Conservation (phyloP, 2,888 invertebrate genomes). For the Chrysolina oricalcia region DNA sequence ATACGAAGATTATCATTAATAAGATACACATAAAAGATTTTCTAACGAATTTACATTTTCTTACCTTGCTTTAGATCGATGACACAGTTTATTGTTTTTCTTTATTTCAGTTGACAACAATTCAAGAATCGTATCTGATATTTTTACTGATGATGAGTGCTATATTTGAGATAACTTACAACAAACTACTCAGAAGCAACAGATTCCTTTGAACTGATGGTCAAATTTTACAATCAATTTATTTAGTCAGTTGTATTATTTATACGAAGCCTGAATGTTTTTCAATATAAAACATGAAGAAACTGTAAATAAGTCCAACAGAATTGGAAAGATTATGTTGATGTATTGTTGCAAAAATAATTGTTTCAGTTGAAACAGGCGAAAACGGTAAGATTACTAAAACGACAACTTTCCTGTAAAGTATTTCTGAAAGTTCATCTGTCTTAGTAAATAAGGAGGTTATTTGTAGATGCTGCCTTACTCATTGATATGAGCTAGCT, state of each 20-base stretch:
- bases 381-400: background rate
- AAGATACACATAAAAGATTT: background rate
- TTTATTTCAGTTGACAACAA: background rate
- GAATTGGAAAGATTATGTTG: no score
- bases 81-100: background rate
- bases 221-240: no score
- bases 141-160: background rate
- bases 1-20: constrained; percentile 4
- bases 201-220: no score
- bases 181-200: no score
- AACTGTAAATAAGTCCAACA: no score
- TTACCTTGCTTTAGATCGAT: background rate
- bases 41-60: background rate
- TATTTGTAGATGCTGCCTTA: constrained; percentile 6
- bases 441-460: background rate
- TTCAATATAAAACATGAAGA: no score
- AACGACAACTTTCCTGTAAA: constrained; percentile 3
- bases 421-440: constrained; percentile 8
- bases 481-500: background rate
- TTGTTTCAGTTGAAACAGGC: background rate
- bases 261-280: no score
- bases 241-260: no score
- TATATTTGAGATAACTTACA: no score
- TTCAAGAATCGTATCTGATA: background rate
- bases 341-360: no score